These are phyloP conservation scores for Eidolon dupreanum DNA, from an alignment of 2,797 vertebrate species.

Conservation along the genomic window DNA sequence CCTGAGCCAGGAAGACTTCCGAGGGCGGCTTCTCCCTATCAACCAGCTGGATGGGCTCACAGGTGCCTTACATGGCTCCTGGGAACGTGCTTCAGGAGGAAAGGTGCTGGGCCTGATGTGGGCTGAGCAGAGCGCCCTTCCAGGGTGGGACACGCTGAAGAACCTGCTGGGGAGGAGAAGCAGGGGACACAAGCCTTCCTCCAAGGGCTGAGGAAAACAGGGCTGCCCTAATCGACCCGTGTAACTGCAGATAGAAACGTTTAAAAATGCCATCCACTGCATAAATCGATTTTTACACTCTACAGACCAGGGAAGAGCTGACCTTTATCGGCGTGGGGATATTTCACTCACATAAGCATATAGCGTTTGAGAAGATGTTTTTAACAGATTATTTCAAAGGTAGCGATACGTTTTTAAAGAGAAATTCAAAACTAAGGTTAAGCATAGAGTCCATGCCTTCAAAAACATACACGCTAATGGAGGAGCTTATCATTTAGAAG, in stretches of 20 bases:
- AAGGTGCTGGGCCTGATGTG: not conserved
- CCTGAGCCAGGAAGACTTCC: not conserved
- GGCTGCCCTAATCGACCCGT: not conserved
- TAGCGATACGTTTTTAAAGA: not conserved
- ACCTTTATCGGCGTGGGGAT: not conserved
- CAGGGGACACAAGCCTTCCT: not conserved
- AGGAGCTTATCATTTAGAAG: not conserved
- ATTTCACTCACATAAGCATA: not conserved
- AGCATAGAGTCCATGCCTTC: not conserved
- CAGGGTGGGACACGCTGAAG: fast-evolving
- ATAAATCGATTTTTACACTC: not conserved
- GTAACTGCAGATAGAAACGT: not conserved
- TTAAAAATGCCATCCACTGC: not conserved
- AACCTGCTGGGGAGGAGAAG: not conserved
- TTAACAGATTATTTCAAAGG: not conserved
- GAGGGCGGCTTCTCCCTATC: fast-evolving
- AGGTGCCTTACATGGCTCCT: not conserved
- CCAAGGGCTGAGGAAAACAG: not conserved
- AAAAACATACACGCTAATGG: not conserved
- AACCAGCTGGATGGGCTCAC: not conserved
- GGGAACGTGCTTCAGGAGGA: too few species aligned
- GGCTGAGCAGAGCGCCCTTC: not conserved
- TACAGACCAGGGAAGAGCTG: not conserved
- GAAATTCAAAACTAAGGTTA: not conserved
- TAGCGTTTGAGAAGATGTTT: too few species aligned